Conservation (phyloP, 2,113 vertebrate species). For the Epinephelus lanceolatus region DNA sequence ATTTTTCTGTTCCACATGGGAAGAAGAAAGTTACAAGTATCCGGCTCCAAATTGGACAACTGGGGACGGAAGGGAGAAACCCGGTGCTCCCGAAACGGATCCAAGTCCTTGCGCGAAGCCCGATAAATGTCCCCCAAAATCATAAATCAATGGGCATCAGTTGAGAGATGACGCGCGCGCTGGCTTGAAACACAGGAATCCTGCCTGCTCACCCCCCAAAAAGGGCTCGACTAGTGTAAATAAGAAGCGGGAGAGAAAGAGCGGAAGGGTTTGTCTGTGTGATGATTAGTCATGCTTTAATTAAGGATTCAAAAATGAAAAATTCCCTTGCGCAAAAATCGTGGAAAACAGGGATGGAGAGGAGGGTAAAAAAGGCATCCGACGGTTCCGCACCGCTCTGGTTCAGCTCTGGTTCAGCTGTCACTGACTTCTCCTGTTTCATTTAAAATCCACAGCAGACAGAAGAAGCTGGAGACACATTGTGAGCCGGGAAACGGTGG, state of each 20-base stretch:
- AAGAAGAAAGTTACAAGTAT: slow-evolving; percentile 73
- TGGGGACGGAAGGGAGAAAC: background rate
- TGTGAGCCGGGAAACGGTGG: background rate
- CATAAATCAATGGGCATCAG: slow-evolving; percentile 49
- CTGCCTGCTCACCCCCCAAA: background rate
- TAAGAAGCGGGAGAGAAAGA: background rate
- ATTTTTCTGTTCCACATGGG: slow-evolving; percentile 7
- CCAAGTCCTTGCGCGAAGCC: slow-evolving; percentile 27
- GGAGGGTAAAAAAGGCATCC: slow-evolving; percentile 2
- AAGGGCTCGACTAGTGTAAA: background rate
- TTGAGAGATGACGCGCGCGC: slow-evolving; percentile 54
- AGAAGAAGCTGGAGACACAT: background rate
- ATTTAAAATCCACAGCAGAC: background rate
- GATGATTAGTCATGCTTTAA: slow-evolving; percentile 26
- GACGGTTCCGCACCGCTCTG: slow-evolving; percentile 31
- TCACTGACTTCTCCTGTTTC: slow-evolving; percentile 26
- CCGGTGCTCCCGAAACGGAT: slow-evolving; percentile 6
- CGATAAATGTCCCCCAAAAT: slow-evolving; percentile 24
- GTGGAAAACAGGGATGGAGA: slow-evolving; percentile 3
- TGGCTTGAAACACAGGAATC: slow-evolving; percentile 15
- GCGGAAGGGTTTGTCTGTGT: background rate
- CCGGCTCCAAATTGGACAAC: slow-evolving; percentile 9
- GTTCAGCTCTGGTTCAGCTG: slow-evolving; percentile 33
- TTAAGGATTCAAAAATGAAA: slow-evolving; percentile 17
- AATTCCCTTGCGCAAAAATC: slow-evolving; percentile 43